Base-by-base conservation (phyloP, 2,797 vertebrate genomes). In the Botia almorhae region DNA sequence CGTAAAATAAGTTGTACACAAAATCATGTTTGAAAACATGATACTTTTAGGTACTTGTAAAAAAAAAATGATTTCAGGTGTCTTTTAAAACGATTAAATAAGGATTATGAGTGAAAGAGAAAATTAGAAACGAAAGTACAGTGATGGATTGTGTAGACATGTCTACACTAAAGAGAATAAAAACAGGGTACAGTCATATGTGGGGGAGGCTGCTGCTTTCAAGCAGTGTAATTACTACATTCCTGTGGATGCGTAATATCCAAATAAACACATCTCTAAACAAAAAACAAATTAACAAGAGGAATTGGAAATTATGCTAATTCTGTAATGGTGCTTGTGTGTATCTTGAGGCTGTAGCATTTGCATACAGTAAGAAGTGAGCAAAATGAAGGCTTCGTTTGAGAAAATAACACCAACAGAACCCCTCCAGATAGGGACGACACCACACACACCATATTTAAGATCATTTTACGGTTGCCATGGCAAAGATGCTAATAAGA, bases 241-340 rank as follows among this genome's bases (percentile, higher is more conserved):
- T 87, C 81, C 75, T 80, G 69, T 36, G 64, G 26, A 78, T 83
- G 80, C 76, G 71, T 75, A 60, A 79, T 81, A 84, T 85, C 63
- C 75, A 74, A 76, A 77, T 81, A 86, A 89, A 91, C 84, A 85
- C 84, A 83, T 84, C 86, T 78, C 78, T 70, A 88, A 87, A 84
- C 84, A 88, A 88, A 81, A 81, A 79, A 89, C 80, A 85, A 78
- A 69, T 61, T 29, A 84, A 79, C 80, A 90, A 79, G 69, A 81
- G 85, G 73, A 90, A 91, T 86, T 90, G 83, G 91, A 92, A 92
- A 93, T 89, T 83, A 89, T 89, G 89, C 73, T 88, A 92, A 93
- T 91, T 88, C 82, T 14, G 8, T 76, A 80, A 79, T 81, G 72
- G 56, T 19, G 64, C 73, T 73, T 69, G 76, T 69, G 82, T 68